These are phyloP conservation scores for Calyptommatus sinebrachiatus DNA, from an alignment of 2,113 vertebrate species.

Conservation along the genomic window DNA sequence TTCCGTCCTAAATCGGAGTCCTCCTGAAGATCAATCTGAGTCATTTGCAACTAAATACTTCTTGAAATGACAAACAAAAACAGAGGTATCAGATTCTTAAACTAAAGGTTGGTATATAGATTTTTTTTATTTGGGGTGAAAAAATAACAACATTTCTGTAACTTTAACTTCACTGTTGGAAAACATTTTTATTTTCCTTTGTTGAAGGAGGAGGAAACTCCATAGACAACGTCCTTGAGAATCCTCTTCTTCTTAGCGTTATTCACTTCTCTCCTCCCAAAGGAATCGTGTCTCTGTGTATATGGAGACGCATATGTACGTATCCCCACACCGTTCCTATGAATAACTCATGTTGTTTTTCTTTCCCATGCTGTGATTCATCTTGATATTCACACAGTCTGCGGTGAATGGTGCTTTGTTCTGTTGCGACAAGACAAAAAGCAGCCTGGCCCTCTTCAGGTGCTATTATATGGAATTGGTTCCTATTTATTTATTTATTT, in stretches of 20 bases:
- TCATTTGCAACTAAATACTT: background rate
- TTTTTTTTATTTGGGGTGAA: background rate
- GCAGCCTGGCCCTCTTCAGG: background rate
- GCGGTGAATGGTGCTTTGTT: background rate
- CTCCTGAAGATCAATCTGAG: too few species aligned
- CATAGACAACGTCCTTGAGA: background rate
- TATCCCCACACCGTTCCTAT: background rate
- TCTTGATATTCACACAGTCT: background rate
- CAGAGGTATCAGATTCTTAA: background rate
- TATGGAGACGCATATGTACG: too few species aligned
- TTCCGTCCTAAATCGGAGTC: too few species aligned
- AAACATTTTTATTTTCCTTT: background rate
- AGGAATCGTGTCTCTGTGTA: background rate
- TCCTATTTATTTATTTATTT: background rate
- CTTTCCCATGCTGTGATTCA: slow-evolving; percentile 41
- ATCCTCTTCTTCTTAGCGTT: background rate
- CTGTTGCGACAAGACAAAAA: background rate
- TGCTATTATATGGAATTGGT: background rate
- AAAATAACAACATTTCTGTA: background rate
- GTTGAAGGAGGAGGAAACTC: background rate
- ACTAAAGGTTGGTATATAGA: background rate
- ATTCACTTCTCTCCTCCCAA: slow-evolving; percentile 13
- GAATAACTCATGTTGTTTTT: background rate
- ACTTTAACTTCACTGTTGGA: background rate
- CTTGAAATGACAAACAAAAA: background rate